A percentile compares a stretch with the other conserved stretches of the same genome.
phyloP scores from a whole-genome alignment of 2,113 vertebrate species.

The Noturus placidus region DNA sequence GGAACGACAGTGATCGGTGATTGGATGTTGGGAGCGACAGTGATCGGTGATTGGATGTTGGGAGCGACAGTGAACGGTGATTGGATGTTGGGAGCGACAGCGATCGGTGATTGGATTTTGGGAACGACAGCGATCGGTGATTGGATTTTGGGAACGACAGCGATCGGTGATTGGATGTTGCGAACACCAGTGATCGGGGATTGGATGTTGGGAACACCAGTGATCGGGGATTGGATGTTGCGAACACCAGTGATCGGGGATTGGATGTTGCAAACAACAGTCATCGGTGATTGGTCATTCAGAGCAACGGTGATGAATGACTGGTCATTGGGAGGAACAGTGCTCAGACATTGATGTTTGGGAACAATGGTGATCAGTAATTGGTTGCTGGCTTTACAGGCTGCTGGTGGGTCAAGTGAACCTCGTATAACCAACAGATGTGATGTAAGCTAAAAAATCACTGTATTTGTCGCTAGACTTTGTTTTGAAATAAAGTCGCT shows the following conservation, averaged over 20 bases:
- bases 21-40: not conserved
- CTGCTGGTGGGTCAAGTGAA: not conserved
- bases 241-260: not conserved
- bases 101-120: not conserved
- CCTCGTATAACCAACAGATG: not conserved
- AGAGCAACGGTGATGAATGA: not conserved
- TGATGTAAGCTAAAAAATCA: not conserved
- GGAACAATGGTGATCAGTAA: not conserved
- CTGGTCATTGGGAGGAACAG: not conserved
- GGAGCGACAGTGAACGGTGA: too few species aligned
- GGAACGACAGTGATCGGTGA: not conserved
- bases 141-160: not conserved
- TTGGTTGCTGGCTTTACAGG: not conserved
- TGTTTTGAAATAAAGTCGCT: not conserved
- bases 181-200: not conserved
- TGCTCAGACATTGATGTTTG: not conserved
- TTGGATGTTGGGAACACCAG: not conserved
- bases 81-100: not conserved
- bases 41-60: not conserved
- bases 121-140: not conserved
- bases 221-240: not conserved
- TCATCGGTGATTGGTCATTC: not conserved
- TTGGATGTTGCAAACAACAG: not conserved
- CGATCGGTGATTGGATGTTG: not conserved
- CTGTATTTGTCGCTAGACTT: not conserved